A percentile compares a stretch with the other conserved stretches of the same genome.
Evolutionary conservation across 2,888 invertebrate genomes (phyloP).

Genomic region (Campaea margaritaria): DNA sequence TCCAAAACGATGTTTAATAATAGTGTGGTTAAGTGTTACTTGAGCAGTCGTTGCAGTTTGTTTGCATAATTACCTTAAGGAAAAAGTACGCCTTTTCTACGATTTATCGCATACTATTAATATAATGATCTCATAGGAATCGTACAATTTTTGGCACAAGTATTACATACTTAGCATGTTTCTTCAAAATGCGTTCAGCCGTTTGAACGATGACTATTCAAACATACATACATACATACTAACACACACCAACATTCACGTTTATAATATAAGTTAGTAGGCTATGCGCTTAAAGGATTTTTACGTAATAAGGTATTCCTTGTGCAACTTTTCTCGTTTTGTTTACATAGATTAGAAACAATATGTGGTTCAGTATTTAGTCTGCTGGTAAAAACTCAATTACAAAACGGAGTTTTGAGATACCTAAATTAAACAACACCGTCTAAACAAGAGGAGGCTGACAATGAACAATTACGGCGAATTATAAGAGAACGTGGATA

Average conservation of each 20-base stretch:
- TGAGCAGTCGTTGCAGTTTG: slow-evolving; percentile 29
- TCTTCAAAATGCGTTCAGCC: no score
- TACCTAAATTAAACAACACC: background rate
- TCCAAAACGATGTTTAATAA: slow-evolving; percentile 1
- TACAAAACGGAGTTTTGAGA: background rate
- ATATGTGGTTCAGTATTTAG: background rate
- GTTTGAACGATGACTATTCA: no score
- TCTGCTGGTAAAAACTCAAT: background rate
- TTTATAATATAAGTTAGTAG: no score
- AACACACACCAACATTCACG: no score
- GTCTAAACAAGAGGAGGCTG: background rate
- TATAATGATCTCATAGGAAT: no score
- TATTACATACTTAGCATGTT: no score
- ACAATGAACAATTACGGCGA: background rate
- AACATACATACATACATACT: no score
- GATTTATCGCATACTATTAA: slow-evolving; percentile 21
- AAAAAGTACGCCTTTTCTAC: slow-evolving; percentile 25
- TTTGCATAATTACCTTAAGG: slow-evolving; percentile 32
- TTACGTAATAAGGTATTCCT: slow-evolving; percentile 8
- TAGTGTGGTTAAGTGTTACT: slow-evolving; percentile 8
- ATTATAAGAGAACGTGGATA: slow-evolving; percentile 2
- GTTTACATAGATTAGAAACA: background rate
- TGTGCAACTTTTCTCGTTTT: slow-evolving; percentile 12
- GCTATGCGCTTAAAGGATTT: slow-evolving; percentile 23
- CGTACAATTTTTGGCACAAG: no score